These are phyloP conservation scores for Psittacara wagleri DNA, from an alignment of 2,113 vertebrate species.

Conservation along the genomic window DNA sequence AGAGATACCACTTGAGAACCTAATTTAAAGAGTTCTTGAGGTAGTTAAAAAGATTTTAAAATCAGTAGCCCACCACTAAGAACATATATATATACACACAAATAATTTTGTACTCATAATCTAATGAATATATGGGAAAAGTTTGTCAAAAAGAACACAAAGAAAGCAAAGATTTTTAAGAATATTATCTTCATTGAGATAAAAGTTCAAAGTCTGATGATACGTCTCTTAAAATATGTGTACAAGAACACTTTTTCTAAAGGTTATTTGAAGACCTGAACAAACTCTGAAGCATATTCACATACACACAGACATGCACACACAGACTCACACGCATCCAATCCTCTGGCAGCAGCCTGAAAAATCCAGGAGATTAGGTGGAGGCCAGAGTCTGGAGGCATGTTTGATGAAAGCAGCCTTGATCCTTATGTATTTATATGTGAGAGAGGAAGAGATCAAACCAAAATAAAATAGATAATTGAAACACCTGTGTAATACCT, in stretches of 20 bases:
- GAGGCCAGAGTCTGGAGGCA: background rate
- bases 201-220: background rate
- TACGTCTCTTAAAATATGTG: background rate
- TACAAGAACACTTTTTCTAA: background rate
- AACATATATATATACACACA: background rate
- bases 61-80: background rate
- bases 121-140: background rate
- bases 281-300: background rate
- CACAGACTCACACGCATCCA: background rate
- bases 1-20: background rate
- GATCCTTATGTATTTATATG: background rate
- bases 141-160: background rate
- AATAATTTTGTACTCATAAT: background rate
- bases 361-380: background rate
- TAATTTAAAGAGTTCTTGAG: background rate
- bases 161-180: background rate
- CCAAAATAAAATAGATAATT: background rate
- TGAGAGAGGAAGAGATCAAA: background rate
- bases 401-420: background rate
- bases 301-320: background rate
- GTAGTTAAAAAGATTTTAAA: background rate
- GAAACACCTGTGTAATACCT: background rate
- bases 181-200: background rate
- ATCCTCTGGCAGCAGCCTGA: background rate
- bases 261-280: background rate